Conservation (phyloP, 1,140 invertebrate genomes). For the Carposina sasakii region DNA sequence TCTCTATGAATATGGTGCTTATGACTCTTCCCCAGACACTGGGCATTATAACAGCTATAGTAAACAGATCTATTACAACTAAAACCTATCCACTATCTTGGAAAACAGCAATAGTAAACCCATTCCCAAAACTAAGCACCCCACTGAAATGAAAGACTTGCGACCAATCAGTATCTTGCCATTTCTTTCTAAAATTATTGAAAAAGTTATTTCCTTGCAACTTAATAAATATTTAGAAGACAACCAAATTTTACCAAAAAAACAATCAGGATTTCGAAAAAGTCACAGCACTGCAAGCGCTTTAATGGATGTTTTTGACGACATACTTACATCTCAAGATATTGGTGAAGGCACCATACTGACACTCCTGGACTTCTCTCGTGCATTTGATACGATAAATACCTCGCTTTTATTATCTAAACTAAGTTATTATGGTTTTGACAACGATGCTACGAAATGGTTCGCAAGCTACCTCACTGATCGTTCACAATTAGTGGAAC, state of each 20-base stretch:
- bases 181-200: constrained; percentile 13
- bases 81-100: not conserved
- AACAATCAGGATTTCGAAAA: not conserved
- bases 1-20: constrained; percentile 6
- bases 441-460: not conserved
- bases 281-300: not conserved
- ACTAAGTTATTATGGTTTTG: not conserved
- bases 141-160: not conserved
- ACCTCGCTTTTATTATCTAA: constrained; percentile 1
- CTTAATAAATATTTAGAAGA: constrained; percentile 9
- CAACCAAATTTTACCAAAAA: constrained; percentile 14
- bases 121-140: not conserved
- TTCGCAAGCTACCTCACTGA: not conserved
- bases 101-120: constrained; percentile 4
- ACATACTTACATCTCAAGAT: not conserved
- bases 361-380: not conserved
- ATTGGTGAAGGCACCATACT: not conserved
- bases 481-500: not conserved
- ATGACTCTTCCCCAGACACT: constrained; percentile 5
- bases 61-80: constrained; percentile 1
- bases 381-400: constrained; percentile 1
- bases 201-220: constrained; percentile 18
- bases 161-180: constrained; percentile 11
- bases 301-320: not conserved
- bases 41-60: not conserved